phyloP scores from a whole-genome alignment of 2,888 invertebrate genomes.

The Altica lythri region DNA sequence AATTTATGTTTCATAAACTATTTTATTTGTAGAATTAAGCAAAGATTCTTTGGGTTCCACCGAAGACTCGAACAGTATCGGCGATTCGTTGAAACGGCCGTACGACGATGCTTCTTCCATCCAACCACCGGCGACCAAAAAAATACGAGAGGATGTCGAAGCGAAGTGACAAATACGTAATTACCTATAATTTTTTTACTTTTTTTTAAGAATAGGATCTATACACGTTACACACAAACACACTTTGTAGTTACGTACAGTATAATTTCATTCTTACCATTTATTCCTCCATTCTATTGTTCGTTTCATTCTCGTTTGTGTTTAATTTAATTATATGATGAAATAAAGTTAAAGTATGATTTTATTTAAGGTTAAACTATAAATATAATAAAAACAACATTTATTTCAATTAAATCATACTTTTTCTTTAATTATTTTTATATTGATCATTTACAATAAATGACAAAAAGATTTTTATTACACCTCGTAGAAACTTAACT shows the following conservation, averaged over 20 bases:
- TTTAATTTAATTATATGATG: too few relatives aligned
- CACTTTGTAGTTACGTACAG: constrained; percentile 38
- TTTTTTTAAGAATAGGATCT: constrained; percentile 44
- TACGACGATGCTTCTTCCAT: constrained; percentile 53
- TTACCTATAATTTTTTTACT: constrained; percentile 45
- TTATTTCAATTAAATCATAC: too few relatives aligned
- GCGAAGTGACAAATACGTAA: constrained; percentile 61
- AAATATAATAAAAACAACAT: too few relatives aligned
- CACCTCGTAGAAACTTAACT: too few relatives aligned
- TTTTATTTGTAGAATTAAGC: constrained; percentile 19
- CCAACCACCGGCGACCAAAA: constrained; percentile 61
- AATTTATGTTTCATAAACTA: too few relatives aligned
- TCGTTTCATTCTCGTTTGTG: too few relatives aligned
- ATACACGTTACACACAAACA: constrained; percentile 36
- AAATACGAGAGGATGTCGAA: constrained; percentile 57
- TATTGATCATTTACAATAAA: too few relatives aligned
- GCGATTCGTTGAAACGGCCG: constrained; percentile 49
- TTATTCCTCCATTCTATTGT: too few relatives aligned
- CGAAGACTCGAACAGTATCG: constrained; percentile 46
- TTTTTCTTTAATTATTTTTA: too few relatives aligned
- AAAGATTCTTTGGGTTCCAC: constrained; percentile 19
- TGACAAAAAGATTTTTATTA: too few relatives aligned
- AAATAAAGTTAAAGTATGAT: too few relatives aligned
- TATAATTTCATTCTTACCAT: constrained; percentile 32
- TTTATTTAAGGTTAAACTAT: too few relatives aligned